phyloP scores from a whole-genome alignment of 2,888 invertebrate species.

The Cepaea hortensis region DNA sequence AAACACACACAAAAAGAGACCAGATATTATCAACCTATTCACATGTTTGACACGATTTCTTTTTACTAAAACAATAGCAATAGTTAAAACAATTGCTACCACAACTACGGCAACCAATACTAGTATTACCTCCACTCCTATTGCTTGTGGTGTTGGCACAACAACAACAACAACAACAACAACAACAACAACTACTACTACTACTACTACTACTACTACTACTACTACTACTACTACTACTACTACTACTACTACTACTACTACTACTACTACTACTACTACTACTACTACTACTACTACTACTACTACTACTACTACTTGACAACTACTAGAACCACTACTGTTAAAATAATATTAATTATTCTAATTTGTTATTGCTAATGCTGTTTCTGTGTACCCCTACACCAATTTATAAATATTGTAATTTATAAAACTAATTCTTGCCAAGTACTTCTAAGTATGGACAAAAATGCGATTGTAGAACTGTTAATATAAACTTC shows the following conservation, averaged over 20 bases:
- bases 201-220: constrained; percentile 40
- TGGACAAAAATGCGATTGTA: no score
- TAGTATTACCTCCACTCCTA: neutral
- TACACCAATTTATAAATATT: no score
- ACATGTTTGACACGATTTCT: no score
- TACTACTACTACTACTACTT: constrained; percentile 9
- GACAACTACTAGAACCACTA: neutral
- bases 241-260: constrained; percentile 18
- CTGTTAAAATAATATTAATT: no score
- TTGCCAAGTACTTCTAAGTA: no score
- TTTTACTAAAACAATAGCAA: no score
- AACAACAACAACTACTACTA: constrained; percentile 29
- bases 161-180: constrained; percentile 21
- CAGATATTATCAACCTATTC: no score
- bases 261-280: constrained; percentile 24
- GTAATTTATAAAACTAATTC: no score
- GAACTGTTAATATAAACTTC: no score
- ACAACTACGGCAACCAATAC: constrained; percentile 1
- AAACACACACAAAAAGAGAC: no score
- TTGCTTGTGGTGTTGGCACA: constrained; percentile 9
- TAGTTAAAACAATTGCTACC: neutral
- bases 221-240: constrained; percentile 39
- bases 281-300: neutral
- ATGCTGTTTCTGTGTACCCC: no score
- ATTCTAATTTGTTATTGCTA: no score